Conservation (phyloP, 2,888 invertebrate species). For the Blomia tropicalis region DNA sequence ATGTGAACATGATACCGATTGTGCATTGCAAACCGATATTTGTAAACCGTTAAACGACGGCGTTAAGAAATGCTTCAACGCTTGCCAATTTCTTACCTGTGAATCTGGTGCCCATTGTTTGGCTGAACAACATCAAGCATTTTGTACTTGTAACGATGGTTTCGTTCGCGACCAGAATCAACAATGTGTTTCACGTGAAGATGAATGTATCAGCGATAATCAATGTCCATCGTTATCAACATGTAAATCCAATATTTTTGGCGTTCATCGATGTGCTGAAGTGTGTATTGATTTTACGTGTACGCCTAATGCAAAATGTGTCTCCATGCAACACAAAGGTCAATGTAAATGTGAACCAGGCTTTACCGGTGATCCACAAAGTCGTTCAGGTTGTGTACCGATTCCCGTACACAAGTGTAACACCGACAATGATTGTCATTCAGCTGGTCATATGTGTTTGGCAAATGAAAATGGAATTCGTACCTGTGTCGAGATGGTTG, state of each 20-base stretch:
- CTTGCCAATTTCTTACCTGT: constrained; percentile 30
- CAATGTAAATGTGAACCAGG: constrained; percentile 67
- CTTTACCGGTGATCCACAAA: constrained; percentile 73
- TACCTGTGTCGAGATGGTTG: constrained; percentile 48
- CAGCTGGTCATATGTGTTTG: constrained; percentile 55
- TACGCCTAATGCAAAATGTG: constrained; percentile 63
- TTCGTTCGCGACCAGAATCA: constrained; percentile 29
- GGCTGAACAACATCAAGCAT: constrained; percentile 28
- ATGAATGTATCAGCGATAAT: constrained; percentile 29
- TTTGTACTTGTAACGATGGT: constrained; percentile 28
- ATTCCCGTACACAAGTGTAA: constrained; percentile 29
- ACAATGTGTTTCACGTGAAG: constrained; percentile 24
- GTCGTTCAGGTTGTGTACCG: constrained; percentile 63
- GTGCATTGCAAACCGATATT: constrained; percentile 30
- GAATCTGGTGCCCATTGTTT: constrained; percentile 28
- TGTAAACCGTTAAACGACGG: constrained; percentile 31
- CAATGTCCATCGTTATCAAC: constrained; percentile 29
- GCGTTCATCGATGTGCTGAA: constrained; percentile 60
- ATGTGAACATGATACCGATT: constrained; percentile 32
- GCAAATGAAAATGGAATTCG: constrained; percentile 43
- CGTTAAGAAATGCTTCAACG: constrained; percentile 29
- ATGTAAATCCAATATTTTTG: constrained; percentile 46
- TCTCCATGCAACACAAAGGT: constrained; percentile 36
- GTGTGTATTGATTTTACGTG: constrained; percentile 67
- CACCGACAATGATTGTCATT: constrained; percentile 32